phyloP scores from a whole-genome alignment of 2,797 vertebrate species.

The Muraenolepis orangiensis region DNA sequence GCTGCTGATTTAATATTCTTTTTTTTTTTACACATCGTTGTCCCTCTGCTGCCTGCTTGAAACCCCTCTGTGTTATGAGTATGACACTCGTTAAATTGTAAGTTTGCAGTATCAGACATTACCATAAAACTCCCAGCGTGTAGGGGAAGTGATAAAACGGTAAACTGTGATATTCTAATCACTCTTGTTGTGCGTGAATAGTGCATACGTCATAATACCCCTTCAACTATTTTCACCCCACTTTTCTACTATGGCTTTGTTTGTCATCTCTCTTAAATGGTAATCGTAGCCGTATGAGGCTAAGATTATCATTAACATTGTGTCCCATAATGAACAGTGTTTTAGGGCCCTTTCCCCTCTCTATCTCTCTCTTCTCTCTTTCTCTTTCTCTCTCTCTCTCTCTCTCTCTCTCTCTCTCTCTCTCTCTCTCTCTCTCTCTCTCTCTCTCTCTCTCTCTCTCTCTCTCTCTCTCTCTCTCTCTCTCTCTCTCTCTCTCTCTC shows the following conservation, averaged over 20 bases:
- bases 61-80: not conserved
- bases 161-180: not conserved
- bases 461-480: not conserved
- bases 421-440: not conserved
- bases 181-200: not conserved
- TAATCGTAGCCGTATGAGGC: not conserved
- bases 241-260: constrained; percentile 5
- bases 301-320: too few relatives aligned
- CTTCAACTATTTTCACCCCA: too few relatives aligned
- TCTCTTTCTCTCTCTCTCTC: not conserved
- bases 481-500: not conserved
- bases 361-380: too few relatives aligned
- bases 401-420: not conserved
- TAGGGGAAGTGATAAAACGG: too few relatives aligned
- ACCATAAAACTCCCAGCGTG: not conserved
- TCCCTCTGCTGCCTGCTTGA: not conserved
- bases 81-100: not conserved
- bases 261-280: constrained; percentile 19
- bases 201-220: not conserved
- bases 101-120: not conserved
- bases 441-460: not conserved
- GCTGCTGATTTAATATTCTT: not conserved
- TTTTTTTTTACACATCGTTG: not conserved
- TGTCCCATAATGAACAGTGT: not conserved
- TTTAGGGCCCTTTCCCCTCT: not conserved